Evolutionary conservation across 2,113 vertebrate species (phyloP).

Genomic region (Monopterus albus): DNA sequence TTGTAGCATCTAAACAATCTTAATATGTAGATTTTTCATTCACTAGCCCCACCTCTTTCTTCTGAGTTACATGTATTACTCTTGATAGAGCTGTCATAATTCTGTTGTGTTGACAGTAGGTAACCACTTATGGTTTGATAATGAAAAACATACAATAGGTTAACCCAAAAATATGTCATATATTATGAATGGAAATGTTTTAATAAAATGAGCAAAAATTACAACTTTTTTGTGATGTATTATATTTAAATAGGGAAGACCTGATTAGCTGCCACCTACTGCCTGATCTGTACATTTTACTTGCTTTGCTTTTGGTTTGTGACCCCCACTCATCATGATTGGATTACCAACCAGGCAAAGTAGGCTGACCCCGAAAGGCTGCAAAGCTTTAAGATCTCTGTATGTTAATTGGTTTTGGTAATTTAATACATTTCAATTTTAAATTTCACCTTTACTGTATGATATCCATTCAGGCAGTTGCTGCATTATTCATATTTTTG

Average conservation of each 20-base stretch:
- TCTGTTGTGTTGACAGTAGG: constrained; percentile 54
- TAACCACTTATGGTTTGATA: constrained; percentile 64
- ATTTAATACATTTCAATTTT: no score
- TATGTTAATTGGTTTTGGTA: no score
- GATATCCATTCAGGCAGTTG: no score
- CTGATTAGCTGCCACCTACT: neutral
- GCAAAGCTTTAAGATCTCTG: no score
- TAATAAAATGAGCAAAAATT: constrained; percentile 77
- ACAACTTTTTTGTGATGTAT: constrained; percentile 4
- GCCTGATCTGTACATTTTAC: neutral
- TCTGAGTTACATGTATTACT: constrained; percentile 39
- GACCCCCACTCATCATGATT: no score
- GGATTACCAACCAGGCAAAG: no score
- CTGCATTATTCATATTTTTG: no score
- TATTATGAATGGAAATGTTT: constrained; percentile 75
- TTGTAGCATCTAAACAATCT: constrained; percentile 31
- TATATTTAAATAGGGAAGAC: neutral
- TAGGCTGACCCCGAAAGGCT: no score
- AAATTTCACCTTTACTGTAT: no score
- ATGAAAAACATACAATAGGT: constrained; percentile 51
- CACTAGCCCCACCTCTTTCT: constrained; percentile 27
- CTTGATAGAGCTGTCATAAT: constrained; percentile 44
- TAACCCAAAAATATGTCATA: constrained; percentile 71
- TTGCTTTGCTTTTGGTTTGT: neutral
- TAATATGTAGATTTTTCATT: constrained; percentile 45